These are phyloP conservation scores for Aspiorhynchus laticeps DNA, from an alignment of 2,113 vertebrate species.

Conservation along the genomic window DNA sequence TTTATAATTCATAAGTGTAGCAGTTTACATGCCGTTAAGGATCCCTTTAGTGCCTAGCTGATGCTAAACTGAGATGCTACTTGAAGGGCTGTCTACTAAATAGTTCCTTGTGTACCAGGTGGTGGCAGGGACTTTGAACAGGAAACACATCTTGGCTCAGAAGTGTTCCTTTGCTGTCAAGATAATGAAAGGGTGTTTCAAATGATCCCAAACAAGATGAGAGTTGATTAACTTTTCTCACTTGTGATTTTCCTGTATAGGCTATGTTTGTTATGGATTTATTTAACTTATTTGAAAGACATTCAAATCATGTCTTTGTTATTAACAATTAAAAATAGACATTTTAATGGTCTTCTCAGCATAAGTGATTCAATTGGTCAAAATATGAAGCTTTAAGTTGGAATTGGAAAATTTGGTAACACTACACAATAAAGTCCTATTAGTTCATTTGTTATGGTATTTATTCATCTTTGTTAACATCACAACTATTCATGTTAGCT, in stretches of 20 bases:
- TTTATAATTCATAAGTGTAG: conserved; percentile 81
- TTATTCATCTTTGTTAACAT: too few species aligned
- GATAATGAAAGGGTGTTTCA: conserved; percentile 56
- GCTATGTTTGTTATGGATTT: not conserved
- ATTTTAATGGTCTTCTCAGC: not conserved
- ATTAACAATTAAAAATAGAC: not conserved
- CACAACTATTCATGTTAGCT: not conserved
- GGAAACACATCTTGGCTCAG: conserved; percentile 73
- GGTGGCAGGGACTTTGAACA: conserved; percentile 78
- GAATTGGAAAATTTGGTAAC: too few species aligned
- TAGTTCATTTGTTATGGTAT: too few species aligned
- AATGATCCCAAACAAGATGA: conserved; percentile 55
- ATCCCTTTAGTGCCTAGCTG: conserved; percentile 76
- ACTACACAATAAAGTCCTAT: too few species aligned
- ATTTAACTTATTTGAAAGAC: not conserved
- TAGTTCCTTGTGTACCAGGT: conserved; percentile 81
- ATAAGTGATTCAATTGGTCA: not conserved
- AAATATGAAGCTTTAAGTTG: not conserved
- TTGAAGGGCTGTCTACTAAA: conserved; percentile 81
- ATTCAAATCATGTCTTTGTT: not conserved
- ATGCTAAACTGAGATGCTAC: conserved; percentile 81
- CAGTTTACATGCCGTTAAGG: conserved; percentile 79
- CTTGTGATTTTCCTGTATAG: not conserved
- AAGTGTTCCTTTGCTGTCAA: conserved; percentile 67
- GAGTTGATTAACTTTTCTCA: conserved; percentile 50